Evolutionary conservation across 2,113 vertebrate genomes (phyloP), one percentile per base, ranked within the genome.

Genomic region (Crotophaga sulcirostris): DNA sequence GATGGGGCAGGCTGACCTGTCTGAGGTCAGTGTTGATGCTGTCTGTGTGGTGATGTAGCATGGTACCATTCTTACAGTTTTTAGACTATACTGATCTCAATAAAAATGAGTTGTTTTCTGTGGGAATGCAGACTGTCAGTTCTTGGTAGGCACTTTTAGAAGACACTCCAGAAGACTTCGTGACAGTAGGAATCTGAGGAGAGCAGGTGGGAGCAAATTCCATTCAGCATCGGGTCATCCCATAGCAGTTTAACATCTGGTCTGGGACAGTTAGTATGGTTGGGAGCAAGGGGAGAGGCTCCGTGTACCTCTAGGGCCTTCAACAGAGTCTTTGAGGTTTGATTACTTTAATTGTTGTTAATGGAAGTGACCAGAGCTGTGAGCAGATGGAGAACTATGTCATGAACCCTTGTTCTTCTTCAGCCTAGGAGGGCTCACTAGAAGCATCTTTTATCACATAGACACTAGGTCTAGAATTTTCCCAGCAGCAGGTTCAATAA

Each of bases 381-480:
- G 90, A 68, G 66, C 24, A 26, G 67, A 25, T 13, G n/a, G 29
- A 89, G 80, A 84, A 28, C 49, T 49, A 1, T 54, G 73, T 1
- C 3, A 5, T n/a, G 73, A 93, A n/a, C 34, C 11, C 38, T 72
- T 34, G 16, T 52, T 83, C 60, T 70, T 63, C 59, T 20, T 63
- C 18, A 90, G 21, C 28, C 49, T 42, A 68, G 69, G 26, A 64
- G 52, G 33, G 14, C 34, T 92, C 40, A 9, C 38, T 64, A 36
- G 72, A 63, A 94, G 33, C 67, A 81, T 86, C 83, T 90, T 90
- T 90, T 81, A 56, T 69, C 76, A 66, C 67, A 28, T 8, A 81
- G 52, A 74, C 24, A 21, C 44, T 58, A 56, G 74, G 44, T 82
- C 84, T 95, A 87, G 89, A 94, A 94, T 94, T 93, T 96, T 96